A percentile compares a stretch with the other conserved stretches of the same genome.
Evolutionary conservation across 2,888 invertebrate species (phyloP).

Genomic region (Agrotis ipsilon): DNA sequence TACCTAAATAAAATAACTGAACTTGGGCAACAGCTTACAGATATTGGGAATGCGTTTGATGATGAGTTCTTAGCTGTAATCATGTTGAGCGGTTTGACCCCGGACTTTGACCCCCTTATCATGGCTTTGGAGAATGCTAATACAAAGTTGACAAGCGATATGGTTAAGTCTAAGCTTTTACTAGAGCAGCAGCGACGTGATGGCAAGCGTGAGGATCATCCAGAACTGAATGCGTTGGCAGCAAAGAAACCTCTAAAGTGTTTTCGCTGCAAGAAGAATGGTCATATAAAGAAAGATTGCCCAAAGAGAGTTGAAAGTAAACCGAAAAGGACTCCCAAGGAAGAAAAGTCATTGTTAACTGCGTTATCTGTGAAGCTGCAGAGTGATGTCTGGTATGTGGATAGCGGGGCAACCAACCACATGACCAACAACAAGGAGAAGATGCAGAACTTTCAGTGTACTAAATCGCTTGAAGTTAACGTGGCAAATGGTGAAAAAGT

Average conservation of each 20-base stretch:
- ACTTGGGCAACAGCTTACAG: slow-evolving; percentile 6
- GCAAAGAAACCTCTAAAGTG: slow-evolving; percentile 1
- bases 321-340: background rate
- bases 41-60: slow-evolving; percentile 4
- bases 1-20: slow-evolving; percentile 8
- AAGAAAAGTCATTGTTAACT: slow-evolving; percentile 9
- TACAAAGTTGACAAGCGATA: slow-evolving; percentile 3
- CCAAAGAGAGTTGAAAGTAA: background rate
- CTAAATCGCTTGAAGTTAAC: slow-evolving; percentile 9
- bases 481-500: slow-evolving; percentile 8
- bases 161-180: slow-evolving; percentile 7
- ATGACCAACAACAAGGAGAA: slow-evolving; percentile 13
- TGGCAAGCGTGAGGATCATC: background rate
- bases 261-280: slow-evolving; percentile 5
- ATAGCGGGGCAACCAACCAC: slow-evolving; percentile 5
- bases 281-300: slow-evolving; percentile 3
- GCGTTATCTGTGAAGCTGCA: slow-evolving; percentile 12
- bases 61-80: slow-evolving; percentile 9
- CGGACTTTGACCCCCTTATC: slow-evolving; percentile 4
- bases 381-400: background rate
- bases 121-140: slow-evolving; percentile 8
- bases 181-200: background rate
- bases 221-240: background rate
- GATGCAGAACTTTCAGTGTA: slow-evolving; percentile 9
- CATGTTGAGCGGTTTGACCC: slow-evolving; percentile 7